Conservation (phyloP, 2,797 vertebrate genomes). For the Liasis olivaceus region DNA sequence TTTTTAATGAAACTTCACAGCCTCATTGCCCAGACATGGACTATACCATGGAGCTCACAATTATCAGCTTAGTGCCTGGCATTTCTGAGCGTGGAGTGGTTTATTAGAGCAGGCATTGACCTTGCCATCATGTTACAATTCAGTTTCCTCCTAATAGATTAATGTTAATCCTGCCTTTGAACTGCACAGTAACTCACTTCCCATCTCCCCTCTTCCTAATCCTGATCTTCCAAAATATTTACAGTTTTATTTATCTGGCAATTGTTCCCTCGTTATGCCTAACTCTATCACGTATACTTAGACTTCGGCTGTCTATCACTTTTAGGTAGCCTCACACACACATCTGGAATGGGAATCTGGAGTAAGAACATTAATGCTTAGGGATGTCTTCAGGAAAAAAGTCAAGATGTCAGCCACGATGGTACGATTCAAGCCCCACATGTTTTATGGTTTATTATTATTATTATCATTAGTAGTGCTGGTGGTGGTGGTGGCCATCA, state of each 20-base stretch:
- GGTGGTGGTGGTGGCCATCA: no score
- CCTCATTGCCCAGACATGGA: constrained; percentile 42
- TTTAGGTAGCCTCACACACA: not conserved
- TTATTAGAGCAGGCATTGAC: constrained; percentile 29
- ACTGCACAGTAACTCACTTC: not conserved
- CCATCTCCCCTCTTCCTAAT: not conserved
- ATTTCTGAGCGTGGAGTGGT: constrained; percentile 38
- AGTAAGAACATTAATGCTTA: not conserved
- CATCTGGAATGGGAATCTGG: not conserved
- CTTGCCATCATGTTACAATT: constrained; percentile 31
- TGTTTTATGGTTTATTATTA: no score
- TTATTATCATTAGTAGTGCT: no score
- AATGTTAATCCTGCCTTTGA: constrained; percentile 13
- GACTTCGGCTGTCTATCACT: no score
- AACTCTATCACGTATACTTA: not conserved
- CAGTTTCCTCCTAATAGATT: not conserved
- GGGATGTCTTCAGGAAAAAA: no score
- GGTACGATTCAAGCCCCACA: no score
- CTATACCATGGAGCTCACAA: constrained; percentile 24
- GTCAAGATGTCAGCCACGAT: no score
- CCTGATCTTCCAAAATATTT: not conserved
- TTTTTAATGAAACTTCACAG: constrained; percentile 55
- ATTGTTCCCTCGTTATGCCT: not conserved
- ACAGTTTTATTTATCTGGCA: not conserved
- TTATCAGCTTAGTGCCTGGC: not conserved